Conservation (phyloP, 2,113 vertebrate genomes). For the Ursus arctos region DNA sequence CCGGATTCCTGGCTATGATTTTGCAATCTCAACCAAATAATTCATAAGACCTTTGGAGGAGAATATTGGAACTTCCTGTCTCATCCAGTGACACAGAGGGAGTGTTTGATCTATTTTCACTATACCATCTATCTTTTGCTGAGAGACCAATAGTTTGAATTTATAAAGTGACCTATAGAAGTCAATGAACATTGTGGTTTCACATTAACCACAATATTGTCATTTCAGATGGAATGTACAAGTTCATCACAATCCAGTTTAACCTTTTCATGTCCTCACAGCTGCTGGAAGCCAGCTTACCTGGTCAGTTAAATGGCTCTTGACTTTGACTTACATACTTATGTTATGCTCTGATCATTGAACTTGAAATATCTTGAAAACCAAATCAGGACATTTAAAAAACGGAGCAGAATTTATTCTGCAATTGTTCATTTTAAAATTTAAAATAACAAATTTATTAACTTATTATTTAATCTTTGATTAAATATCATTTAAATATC, state of each 20-base stretch:
- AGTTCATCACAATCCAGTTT: slow-evolving; percentile 42
- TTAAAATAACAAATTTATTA: slow-evolving; percentile 21
- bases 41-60: slow-evolving; percentile 57
- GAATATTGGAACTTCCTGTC: background rate
- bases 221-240: slow-evolving; percentile 48
- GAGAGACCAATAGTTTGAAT: slow-evolving; percentile 70
- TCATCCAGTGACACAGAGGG: slow-evolving; percentile 37
- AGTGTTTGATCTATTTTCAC: slow-evolving; percentile 61
- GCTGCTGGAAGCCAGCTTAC: background rate
- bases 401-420: slow-evolving; percentile 27
- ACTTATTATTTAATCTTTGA: slow-evolving; percentile 54
- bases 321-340: background rate
- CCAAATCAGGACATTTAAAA: background rate
- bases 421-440: slow-evolving; percentile 46
- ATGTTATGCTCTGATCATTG: background rate
- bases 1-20: slow-evolving; percentile 70
- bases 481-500: slow-evolving; percentile 31
- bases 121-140: slow-evolving; percentile 45
- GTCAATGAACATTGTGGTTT: slow-evolving; percentile 72
- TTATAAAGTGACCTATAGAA: slow-evolving; percentile 74
- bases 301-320: background rate
- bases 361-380: slow-evolving; percentile 57
- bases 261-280: slow-evolving; percentile 58
- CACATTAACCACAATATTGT: slow-evolving; percentile 63
- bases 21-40: slow-evolving; percentile 62